Evolutionary conservation across 2,888 invertebrate species (phyloP).

Genomic region (Tetrapedia diversipes): DNA sequence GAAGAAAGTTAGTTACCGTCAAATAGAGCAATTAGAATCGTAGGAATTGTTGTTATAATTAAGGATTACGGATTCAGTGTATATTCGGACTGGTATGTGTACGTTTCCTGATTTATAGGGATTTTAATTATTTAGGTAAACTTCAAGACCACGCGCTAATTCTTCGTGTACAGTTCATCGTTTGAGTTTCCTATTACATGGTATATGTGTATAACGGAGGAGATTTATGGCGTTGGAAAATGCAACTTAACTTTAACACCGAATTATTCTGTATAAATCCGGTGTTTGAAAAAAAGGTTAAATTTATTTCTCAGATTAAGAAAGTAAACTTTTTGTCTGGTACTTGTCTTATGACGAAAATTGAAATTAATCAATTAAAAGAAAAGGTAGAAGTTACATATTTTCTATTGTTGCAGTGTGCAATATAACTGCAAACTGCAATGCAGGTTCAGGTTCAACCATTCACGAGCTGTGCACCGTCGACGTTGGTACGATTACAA

Average conservation of each 20-base stretch:
- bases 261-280: no score
- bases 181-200: slow-evolving; percentile 19
- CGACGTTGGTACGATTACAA: slow-evolving; percentile 77
- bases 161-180: slow-evolving; percentile 30
- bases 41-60: background rate
- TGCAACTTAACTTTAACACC: no score
- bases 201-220: slow-evolving; percentile 5
- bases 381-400: slow-evolving; percentile 19
- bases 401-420: slow-evolving; percentile 79
- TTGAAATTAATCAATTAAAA: slow-evolving; percentile 5
- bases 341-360: background rate
- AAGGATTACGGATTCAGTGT: slow-evolving; percentile 1
- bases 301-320: no score
- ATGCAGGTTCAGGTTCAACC: slow-evolving; percentile 67
- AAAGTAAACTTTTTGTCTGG: no score
- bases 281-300: no score
- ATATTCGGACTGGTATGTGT: no score
- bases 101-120: slow-evolving; percentile 16
- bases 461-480: slow-evolving; percentile 79
- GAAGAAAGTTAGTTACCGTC: no score
- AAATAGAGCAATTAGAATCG: background rate
- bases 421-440: slow-evolving; percentile 73
- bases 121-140: slow-evolving; percentile 32
- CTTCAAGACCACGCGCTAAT: slow-evolving; percentile 7
- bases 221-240: slow-evolving; percentile 36